A percentile compares a stretch with the other conserved stretches of the same genome.
phyloP scores from a whole-genome alignment of 2,797 vertebrate genomes.

The Centropyge bicolor region DNA sequence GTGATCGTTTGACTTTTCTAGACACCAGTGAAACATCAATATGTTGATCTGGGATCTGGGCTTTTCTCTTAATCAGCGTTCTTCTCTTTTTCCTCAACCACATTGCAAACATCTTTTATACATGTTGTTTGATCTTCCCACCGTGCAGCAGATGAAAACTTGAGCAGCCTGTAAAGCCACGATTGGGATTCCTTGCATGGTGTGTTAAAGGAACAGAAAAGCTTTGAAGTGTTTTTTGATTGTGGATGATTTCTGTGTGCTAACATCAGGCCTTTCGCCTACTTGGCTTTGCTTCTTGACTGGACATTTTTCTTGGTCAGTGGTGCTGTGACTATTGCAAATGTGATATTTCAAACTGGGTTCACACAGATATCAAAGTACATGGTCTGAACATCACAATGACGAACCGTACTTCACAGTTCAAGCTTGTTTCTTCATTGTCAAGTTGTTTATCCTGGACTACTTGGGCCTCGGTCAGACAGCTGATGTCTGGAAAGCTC shows the following conservation, averaged over 20 bases:
- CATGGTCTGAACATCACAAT: accelerated
- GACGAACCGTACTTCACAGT: accelerated
- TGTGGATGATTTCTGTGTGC: background rate
- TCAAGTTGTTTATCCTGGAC: background rate
- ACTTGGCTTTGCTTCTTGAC: slow-evolving; percentile 31
- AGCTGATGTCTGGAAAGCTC: background rate
- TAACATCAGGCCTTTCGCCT: slow-evolving; percentile 63
- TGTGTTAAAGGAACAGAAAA: accelerated
- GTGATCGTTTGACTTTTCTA: background rate
- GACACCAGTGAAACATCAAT: background rate
- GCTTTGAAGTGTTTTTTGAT: accelerated
- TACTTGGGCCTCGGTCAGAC: slow-evolving; percentile 37
- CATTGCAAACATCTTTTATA: slow-evolving; percentile 60
- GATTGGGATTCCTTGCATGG: slow-evolving; percentile 45
- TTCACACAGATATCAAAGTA: background rate
- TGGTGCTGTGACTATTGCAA: accelerated
- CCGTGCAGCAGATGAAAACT: slow-evolving; percentile 11
- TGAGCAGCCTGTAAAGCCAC: slow-evolving; percentile 65
- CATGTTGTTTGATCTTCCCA: slow-evolving; percentile 54
- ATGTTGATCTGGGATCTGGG: background rate
- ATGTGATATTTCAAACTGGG: accelerated
- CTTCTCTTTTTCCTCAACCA: slow-evolving; percentile 20
- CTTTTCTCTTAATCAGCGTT: slow-evolving; percentile 38
- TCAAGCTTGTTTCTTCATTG: accelerated
- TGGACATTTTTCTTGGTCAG: background rate